A percentile compares a stretch with the other conserved stretches of the same genome.
Evolutionary conservation across 1,140 invertebrate species (phyloP).

Genomic region (Brachionus plicatilis): DNA sequence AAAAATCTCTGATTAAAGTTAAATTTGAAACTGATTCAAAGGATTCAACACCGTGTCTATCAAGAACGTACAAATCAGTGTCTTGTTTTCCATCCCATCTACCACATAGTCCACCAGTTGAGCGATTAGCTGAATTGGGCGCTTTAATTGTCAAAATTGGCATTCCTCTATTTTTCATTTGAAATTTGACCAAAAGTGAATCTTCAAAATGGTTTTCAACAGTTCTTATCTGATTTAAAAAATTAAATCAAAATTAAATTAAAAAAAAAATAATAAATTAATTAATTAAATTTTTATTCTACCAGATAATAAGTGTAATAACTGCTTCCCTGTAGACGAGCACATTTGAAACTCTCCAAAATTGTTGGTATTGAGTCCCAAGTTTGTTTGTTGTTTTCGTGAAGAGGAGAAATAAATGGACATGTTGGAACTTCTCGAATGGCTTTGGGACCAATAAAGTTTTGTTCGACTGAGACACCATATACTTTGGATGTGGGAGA

Average conservation of each 20-base stretch:
- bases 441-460: neutral
- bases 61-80: conserved; percentile 16
- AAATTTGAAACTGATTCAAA: neutral
- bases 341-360: conserved; percentile 8
- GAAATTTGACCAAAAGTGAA: neutral
- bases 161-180: neutral
- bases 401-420: neutral
- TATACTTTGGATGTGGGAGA: conserved; percentile 7
- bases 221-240: neutral
- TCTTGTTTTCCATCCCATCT: neutral
- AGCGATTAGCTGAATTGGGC: neutral
- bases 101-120: conserved; percentile 13
- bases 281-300: neutral
- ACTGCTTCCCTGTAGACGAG: neutral
- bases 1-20: neutral
- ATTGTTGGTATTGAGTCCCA: neutral
- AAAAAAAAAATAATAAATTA: no score
- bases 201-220: neutral
- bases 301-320: neutral
- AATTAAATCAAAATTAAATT: neutral
- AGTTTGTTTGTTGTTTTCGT: neutral
- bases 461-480: neutral
- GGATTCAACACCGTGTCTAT: conserved; percentile 4
- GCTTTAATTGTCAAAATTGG: neutral
- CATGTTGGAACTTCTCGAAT: neutral